Evolutionary conservation across 2,888 invertebrate species (phyloP).

Genomic region (Microplitis manilae): DNA sequence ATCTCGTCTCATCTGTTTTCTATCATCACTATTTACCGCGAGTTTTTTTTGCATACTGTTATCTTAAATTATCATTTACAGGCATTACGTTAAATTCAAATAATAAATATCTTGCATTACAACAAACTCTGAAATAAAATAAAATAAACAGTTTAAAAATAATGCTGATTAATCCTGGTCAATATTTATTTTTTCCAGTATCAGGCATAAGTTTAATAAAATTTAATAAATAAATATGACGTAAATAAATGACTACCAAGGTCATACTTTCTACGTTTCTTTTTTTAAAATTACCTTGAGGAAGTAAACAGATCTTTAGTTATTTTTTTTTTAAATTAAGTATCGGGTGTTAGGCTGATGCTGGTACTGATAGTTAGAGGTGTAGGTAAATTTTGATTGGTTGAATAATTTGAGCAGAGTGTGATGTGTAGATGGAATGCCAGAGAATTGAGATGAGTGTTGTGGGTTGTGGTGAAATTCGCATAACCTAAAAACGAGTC

Average conservation of each 20-base stretch:
- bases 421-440: background rate
- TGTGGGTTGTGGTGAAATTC: background rate
- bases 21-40: constrained; percentile 10
- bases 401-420: background rate
- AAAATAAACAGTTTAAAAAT: background rate
- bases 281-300: background rate
- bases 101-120: background rate
- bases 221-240: background rate
- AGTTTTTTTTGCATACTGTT: background rate
- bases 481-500: constrained; percentile 46
- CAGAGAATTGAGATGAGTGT: background rate
- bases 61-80: background rate
- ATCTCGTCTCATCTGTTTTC: background rate
- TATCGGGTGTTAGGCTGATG: too few species aligned
- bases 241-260: background rate
- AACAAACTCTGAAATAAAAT: constrained; percentile 3
- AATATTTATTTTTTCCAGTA: background rate
- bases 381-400: background rate
- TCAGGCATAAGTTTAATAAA: background rate
- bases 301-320: background rate
- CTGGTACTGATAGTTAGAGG: too few species aligned
- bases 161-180: background rate
- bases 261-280: background rate
- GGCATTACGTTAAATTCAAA: background rate
- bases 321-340: background rate